These are phyloP conservation scores for Ardeotis arabs DNA, from an alignment of 2,113 vertebrate genomes.

Conservation along the genomic window DNA sequence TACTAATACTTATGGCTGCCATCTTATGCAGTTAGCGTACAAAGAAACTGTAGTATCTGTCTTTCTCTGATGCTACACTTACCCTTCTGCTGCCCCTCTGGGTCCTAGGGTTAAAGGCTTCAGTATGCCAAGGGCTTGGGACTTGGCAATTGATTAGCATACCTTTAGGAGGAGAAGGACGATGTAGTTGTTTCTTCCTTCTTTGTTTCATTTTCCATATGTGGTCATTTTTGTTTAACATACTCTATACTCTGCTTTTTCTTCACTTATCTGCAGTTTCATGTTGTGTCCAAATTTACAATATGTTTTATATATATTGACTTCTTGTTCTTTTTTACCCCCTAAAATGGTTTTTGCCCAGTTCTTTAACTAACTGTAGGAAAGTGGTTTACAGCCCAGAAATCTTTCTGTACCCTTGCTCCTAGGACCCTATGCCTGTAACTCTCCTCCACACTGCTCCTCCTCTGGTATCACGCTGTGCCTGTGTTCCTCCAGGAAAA, in stretches of 20 bases:
- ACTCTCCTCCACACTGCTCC: not conserved
- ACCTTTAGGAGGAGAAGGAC: not conserved
- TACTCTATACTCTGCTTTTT: not conserved
- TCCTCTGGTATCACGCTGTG: not conserved
- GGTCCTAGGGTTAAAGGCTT: not conserved
- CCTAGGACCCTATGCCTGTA: not conserved
- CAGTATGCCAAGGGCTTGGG: not conserved
- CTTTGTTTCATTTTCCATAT: not conserved
- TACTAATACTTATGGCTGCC: not conserved
- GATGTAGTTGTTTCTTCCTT: not conserved
- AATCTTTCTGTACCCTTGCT: not conserved
- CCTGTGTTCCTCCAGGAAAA: not conserved
- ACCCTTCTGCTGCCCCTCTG: not conserved
- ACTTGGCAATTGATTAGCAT: not conserved
- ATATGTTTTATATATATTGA: rapidly evolving
- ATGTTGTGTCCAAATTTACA: not conserved
- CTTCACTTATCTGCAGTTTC: not conserved
- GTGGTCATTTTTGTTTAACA: not conserved
- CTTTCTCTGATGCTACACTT: not conserved
- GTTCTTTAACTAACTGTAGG: not conserved
- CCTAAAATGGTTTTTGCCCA: not conserved
- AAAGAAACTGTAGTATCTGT: not conserved
- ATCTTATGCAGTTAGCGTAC: not conserved
- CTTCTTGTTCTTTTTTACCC: not conserved
- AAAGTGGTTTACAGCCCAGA: not conserved